Evolutionary conservation across 1,140 invertebrate species (phyloP), one percentile per base, ranked within the genome.

Genomic region (Drosophila ironensis): DNA sequence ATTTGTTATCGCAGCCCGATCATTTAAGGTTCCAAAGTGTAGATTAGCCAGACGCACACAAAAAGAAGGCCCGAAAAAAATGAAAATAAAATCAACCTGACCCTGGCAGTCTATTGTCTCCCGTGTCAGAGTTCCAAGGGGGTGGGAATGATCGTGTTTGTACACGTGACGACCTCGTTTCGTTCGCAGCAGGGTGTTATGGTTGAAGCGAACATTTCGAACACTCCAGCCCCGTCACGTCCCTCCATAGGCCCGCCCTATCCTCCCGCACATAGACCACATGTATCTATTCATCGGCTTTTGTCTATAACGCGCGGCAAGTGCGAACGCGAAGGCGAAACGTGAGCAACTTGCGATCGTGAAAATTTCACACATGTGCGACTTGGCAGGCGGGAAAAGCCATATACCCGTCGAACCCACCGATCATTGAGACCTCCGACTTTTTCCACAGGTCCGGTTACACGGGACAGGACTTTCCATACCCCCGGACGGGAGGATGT

Each of bases 101-200:
- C 78, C 77, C 72, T 64, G 60, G 56, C 57, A 40, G 33, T 63
- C 60, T 57, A 64, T 64, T 64, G 60, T 64, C 73, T 77, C 30
- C 17, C 44, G 20, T 50, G 37, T 53, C 16, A 66, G 69, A 74
- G 52, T 51, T 59, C 45, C 50, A 50, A 37, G 48, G 46, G 57
- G 46, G 33, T 51, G 54, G 68, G 48, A 25, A 56, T 33, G 68
- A 53, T 51, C 73, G 63, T 84, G 73, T 82, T 82, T 78, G 47
- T 86, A 73, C 78, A 82, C 73, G 80, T 82, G 78, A 86, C 78
- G 77, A 84, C 69, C 78, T 73, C 77, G 78, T 82, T 82, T 70
- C 45, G 35, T 27, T 70, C 78, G 24, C 78, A 56, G 80, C 78
- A 72, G 78, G 80, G 52, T 74, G 64, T 60, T 59, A 44, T 46